phyloP scores from a whole-genome alignment of 1,140 invertebrate species.

The Zaprionus africanus region DNA sequence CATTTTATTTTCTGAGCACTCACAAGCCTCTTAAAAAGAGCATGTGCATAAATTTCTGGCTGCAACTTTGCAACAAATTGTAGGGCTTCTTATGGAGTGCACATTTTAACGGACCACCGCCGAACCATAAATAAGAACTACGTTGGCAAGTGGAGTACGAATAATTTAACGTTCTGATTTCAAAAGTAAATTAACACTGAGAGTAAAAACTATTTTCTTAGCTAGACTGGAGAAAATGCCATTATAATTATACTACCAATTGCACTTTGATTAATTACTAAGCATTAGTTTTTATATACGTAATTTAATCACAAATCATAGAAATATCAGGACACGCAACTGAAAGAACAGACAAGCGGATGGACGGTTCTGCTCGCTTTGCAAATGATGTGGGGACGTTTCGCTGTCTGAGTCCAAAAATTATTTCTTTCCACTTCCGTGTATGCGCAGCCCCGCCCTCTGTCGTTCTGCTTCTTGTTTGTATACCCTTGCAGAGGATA shows the following conservation, averaged over 20 bases:
- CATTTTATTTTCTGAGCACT: constrained; percentile 21
- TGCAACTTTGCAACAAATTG: constrained; percentile 22
- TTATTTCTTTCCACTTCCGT: constrained; percentile 57
- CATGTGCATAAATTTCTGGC: constrained; percentile 24
- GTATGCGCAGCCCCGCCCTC: constrained; percentile 18
- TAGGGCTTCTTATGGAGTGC: constrained; percentile 8
- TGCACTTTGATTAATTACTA: constrained; percentile 9
- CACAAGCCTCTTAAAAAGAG: constrained; percentile 8
- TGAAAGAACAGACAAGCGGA: constrained; percentile 15
- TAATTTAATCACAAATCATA: constrained; percentile 32
- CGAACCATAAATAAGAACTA: background rate
- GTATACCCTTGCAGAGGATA: background rate
- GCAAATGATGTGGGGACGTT: constrained; percentile 48
- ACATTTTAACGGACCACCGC: background rate
- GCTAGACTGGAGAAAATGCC: background rate
- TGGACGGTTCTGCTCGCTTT: constrained; percentile 22
- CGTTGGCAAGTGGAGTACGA: background rate
- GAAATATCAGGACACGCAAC: background rate
- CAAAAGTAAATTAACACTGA: background rate
- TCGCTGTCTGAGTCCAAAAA: constrained; percentile 39
- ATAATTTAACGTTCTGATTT: background rate
- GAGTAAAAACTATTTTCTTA: background rate
- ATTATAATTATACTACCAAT: background rate
- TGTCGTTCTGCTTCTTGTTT: constrained; percentile 11
- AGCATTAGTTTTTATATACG: constrained; percentile 17